Conservation (phyloP, 2,113 vertebrate genomes). For the Calyptomena viridis region DNA sequence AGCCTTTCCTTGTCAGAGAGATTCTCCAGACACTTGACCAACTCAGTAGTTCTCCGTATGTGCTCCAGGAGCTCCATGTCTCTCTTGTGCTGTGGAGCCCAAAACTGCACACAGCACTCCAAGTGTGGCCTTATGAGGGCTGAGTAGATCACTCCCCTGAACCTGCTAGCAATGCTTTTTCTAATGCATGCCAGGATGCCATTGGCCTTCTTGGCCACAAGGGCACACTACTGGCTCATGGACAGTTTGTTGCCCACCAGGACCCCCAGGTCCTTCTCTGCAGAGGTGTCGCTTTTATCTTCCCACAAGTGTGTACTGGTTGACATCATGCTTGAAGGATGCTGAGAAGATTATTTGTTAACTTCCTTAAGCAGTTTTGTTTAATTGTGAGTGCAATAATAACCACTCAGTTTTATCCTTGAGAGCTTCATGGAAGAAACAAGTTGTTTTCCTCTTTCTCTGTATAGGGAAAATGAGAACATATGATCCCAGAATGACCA, state of each 20-base stretch:
- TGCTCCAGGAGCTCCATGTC: not conserved
- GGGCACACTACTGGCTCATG: not conserved
- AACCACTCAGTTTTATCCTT: not conserved
- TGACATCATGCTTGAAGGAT: not conserved
- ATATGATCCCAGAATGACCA: not conserved
- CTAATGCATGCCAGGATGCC: not conserved
- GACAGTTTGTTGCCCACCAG: not conserved
- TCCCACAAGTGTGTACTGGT: not conserved
- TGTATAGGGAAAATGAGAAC: not conserved
- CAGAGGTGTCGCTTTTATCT: not conserved
- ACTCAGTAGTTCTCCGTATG: not conserved
- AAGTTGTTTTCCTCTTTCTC: not conserved
- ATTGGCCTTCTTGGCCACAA: not conserved
- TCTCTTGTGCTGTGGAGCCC: not conserved
- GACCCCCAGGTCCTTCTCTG: not conserved
- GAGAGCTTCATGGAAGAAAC: not conserved
- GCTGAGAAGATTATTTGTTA: not conserved
- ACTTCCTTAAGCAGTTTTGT: not conserved
- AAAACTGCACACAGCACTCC: not conserved
- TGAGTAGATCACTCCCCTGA: rapidly evolving
- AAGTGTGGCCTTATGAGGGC: not conserved
- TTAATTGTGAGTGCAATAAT: not conserved
- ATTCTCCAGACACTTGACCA: not conserved
- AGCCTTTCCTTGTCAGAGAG: not conserved
- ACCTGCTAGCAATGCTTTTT: not conserved